Evolutionary conservation across 2,888 invertebrate species (phyloP), one percentile per base, ranked within the genome.

Genomic region (Pseudococcus viburni): DNA sequence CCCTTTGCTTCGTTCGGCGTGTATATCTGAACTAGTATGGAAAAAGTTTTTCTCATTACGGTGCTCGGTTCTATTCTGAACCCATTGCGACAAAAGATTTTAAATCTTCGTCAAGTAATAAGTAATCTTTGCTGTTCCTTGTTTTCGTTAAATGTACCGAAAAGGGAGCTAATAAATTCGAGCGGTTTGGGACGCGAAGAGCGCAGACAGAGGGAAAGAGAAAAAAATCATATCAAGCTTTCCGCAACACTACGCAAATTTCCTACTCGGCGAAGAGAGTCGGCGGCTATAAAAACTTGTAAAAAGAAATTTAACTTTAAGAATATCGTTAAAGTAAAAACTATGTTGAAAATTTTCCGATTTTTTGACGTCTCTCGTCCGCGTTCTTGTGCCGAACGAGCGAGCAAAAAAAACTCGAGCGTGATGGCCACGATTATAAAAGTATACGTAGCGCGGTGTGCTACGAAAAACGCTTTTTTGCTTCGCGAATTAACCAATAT

Each of bases 181-280:
- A 19, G 59, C 80, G 68, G 68, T 33, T 73, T 33, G 59, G 68
- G 68, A 73, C 68, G 68, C 8, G 68, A 12, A 26, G 33, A 22
- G 26, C 15, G 11, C 12, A 26, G 33, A 73, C 22, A 26, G n/a
- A 64, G 64, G 48, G 17, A 22, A 22, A 48, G 39, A 19, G 46
- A 55, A 85, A 59, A 85, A 39, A 59, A 85, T 85, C 19, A 85
- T 85, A 85, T 85, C 85, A 85, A 59, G 19, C 39, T 85, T 85
- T 85, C 85, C 85, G 59, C 85, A 85, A 85, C 85, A 85, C 85
- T 85, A 85, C 85, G 59, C 85, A 85, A 51, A 59, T 85, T 85
- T 85, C 26, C 26, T 73, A 73, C 26, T 33, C 68, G 68, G 11
- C 42, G n/a, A 39, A n/a, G 2, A 33, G 26, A 33, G 26, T 33